Evolutionary conservation across 2,797 vertebrate species (phyloP).

Genomic region (Uromys caudimaculatus): DNA sequence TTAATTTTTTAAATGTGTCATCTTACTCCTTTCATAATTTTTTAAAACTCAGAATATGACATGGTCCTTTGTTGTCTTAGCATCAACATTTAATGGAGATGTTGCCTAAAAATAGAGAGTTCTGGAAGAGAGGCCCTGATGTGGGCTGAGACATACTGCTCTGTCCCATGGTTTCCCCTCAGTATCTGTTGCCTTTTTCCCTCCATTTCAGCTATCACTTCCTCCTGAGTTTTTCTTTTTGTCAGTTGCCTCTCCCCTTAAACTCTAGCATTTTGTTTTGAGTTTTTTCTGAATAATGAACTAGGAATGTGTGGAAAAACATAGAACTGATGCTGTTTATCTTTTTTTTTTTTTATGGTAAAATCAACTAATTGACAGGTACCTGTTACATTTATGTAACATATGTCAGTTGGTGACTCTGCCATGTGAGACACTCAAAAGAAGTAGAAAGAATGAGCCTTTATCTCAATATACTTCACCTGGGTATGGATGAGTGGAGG

Average conservation of each 20-base stretch:
- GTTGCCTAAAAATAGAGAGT: slow-evolving; percentile 52
- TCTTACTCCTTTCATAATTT: slow-evolving; percentile 52
- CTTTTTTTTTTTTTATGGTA: background rate
- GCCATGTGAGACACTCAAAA: background rate
- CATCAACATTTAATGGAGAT: slow-evolving; percentile 60
- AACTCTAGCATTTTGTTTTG: background rate
- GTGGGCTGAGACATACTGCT: background rate
- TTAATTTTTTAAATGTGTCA: slow-evolving; percentile 67
- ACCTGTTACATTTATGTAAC: background rate
- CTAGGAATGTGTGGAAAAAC: slow-evolving; percentile 27
- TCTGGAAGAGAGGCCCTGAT: background rate
- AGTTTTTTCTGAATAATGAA: background rate
- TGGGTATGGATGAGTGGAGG: background rate
- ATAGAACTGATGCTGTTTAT: background rate
- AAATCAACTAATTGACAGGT: slow-evolving; percentile 23
- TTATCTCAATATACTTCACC: background rate
- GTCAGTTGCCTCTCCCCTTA: background rate
- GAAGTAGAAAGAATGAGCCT: background rate
- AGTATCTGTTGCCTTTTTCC: background rate
- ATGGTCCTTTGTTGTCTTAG: slow-evolving; percentile 31
- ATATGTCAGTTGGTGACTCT: slow-evolving; percentile 66
- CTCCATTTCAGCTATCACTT: background rate
- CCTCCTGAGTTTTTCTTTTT: background rate
- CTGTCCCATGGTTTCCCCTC: background rate
- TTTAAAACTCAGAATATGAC: slow-evolving; percentile 59